Base-by-base conservation (phyloP, 1,140 invertebrate species). In the Heliconius congener region DNA sequence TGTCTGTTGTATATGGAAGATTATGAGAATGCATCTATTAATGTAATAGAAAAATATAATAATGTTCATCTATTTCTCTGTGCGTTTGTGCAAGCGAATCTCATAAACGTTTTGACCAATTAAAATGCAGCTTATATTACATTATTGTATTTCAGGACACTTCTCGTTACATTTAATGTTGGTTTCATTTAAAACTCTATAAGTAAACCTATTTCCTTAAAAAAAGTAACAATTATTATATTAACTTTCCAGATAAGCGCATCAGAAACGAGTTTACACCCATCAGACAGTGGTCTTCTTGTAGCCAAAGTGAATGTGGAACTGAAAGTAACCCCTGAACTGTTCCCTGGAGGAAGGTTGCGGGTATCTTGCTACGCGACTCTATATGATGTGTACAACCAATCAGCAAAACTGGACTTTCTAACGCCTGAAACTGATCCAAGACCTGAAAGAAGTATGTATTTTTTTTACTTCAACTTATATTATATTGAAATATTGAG, bases 371-470 rank as follows among this genome's bases (percentile, higher is more conserved):
- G 93, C 73, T 84, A 89, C 18, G 91, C 93, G 1, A 85, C 85
- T 13, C 75, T 93, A 6, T 91, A 90, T 71, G 81, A 93, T 16
- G 86, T 93, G 4, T 93, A 92, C 77, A 88, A 87, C 71, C 84
- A 85, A 66, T 88, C 85, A 6, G 88, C 89, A 1, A 92, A 89
- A 37, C 73, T 93, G 39, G 93, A 94, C 82, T 93, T 94, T 83
- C 88, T 93, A 46, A 93, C 92, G 3, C 91, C 92, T n/a, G 91
- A 93, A 39, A 92, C 91, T 27, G 92, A 93, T 82, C 93, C 93
- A 1, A 83, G 91, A 73, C 93, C 92, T 46, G 93, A 94, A 76
- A 91, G 91, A 87, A 94, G 93, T 94, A 76, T 86, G 88, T 88
- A 55, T 50, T 42, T 57, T 57, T 23, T 57, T n/a, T 18, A 52